Evolutionary conservation across 1,140 invertebrate genomes (phyloP).

Genomic region (Euglossa dilemma): DNA sequence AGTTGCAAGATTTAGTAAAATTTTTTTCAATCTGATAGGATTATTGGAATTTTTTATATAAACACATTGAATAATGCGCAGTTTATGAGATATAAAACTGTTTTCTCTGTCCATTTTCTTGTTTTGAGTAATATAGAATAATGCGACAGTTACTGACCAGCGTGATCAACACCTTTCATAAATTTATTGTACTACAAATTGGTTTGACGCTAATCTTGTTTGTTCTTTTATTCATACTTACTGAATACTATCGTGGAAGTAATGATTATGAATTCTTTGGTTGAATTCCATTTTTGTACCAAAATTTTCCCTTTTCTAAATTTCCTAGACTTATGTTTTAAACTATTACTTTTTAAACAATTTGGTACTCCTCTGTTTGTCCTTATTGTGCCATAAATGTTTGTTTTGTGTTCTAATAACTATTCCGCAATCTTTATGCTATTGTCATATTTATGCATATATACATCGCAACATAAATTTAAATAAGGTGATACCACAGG

Average conservation of each 20-base stretch:
- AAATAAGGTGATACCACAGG: conserved; percentile 11
- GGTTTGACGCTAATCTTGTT: conserved; percentile 24
- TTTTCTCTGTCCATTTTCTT: conserved; percentile 43
- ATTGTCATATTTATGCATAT: background rate
- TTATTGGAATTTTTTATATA: conserved; percentile 16
- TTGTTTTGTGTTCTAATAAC: conserved; percentile 23
- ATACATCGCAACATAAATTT: conserved; percentile 22
- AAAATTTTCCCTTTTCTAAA: conserved; percentile 24
- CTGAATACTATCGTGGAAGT: background rate
- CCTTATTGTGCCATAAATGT: conserved; percentile 15
- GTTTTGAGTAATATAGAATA: conserved; percentile 32
- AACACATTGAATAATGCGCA: conserved; percentile 40
- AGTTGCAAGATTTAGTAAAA: conserved; percentile 19
- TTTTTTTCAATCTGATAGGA: conserved; percentile 20
- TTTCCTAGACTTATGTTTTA: conserved; percentile 15
- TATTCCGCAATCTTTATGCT: conserved; percentile 32
- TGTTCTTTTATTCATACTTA: conserved; percentile 3
- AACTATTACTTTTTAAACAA: conserved; percentile 29
- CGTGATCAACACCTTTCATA: conserved; percentile 48
- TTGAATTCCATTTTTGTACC: conserved; percentile 4
- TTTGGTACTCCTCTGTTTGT: conserved; percentile 22
- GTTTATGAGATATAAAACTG: conserved; percentile 36
- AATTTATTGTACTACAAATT: conserved; percentile 37
- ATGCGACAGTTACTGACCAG: conserved; percentile 28
- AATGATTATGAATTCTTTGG: background rate